A percentile compares a stretch with the other conserved stretches of the same genome.
Conservation (phyloP, 1,140 invertebrate genomes). For the Pachyrhynchus sulphureomaculatus region DNA sequence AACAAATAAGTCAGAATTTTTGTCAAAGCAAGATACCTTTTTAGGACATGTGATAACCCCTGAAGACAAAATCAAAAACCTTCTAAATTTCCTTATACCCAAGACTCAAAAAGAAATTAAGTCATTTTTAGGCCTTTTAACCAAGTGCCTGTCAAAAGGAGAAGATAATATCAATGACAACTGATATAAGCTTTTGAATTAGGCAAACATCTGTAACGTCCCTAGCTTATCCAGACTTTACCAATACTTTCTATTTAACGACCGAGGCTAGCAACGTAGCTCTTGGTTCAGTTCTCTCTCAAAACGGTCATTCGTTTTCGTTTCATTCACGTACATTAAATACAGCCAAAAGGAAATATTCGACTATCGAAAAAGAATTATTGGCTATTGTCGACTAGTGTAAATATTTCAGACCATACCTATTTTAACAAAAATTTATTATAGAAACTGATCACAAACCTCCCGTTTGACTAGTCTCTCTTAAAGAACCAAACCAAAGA, state of each 20-base stretch:
- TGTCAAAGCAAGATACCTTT: slow-evolving; percentile 27
- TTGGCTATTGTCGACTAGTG: slow-evolving; percentile 7
- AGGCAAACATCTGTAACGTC: not conserved
- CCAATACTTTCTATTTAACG: not conserved
- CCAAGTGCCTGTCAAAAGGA: not conserved
- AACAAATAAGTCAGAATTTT: not conserved
- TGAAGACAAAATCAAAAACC: slow-evolving; percentile 28
- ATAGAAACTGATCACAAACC: slow-evolving; percentile 26
- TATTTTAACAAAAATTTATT: slow-evolving; percentile 9
- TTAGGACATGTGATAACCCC: slow-evolving; percentile 31
- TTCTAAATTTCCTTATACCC: not conserved
- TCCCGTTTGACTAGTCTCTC: slow-evolving; percentile 17
- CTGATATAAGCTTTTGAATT: not conserved
- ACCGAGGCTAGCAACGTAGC: not conserved
- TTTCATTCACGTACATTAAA: not conserved
- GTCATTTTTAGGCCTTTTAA: not conserved
- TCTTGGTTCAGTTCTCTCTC: not conserved
- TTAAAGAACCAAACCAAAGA: too few species aligned
- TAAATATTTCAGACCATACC: slow-evolving; percentile 9
- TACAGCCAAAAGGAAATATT: slow-evolving; percentile 17
- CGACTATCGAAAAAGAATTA: too few species aligned
- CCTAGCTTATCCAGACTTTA: slow-evolving; percentile 6
- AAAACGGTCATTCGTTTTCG: not conserved
- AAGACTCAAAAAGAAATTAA: slow-evolving; percentile 1
- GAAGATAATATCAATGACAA: not conserved